These are phyloP conservation scores for Cacoxenus indagator DNA, from an alignment of 2,888 invertebrate species.

Conservation along the genomic window DNA sequence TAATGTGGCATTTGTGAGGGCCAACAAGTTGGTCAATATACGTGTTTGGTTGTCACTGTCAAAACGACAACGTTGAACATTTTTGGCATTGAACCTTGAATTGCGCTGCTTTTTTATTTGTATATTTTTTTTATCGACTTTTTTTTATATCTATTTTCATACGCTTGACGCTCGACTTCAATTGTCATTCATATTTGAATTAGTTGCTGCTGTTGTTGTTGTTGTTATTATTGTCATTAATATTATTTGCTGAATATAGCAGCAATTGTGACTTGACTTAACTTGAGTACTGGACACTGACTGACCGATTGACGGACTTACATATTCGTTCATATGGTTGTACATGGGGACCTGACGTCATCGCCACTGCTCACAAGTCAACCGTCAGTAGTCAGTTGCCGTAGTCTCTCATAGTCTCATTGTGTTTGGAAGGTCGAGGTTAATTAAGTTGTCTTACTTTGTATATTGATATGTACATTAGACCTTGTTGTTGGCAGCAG, in stretches of 20 bases:
- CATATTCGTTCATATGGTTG: neutral
- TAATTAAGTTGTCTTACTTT: slow-evolving; percentile 67
- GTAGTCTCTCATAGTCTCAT: slow-evolving; percentile 14
- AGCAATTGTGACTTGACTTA: slow-evolving; percentile 22
- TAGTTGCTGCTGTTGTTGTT: too few species aligned
- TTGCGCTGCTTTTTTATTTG: neutral
- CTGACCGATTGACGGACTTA: slow-evolving; percentile 35
- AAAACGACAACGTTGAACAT: neutral
- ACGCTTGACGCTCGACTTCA: neutral
- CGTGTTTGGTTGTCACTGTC: slow-evolving; percentile 27
- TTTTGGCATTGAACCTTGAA: slow-evolving; percentile 21
- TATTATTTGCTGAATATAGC: neutral
- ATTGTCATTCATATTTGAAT: slow-evolving; percentile 10
- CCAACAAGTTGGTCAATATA: slow-evolving; percentile 36
- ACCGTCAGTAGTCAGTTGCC: slow-evolving; percentile 51
- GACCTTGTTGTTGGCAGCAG: neutral
- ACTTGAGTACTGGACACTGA: slow-evolving; percentile 17
- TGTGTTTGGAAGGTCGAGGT: slow-evolving; percentile 64
- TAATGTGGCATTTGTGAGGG: slow-evolving; percentile 53
- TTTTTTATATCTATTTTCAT: neutral
- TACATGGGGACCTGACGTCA: too few species aligned
- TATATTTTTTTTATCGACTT: neutral
- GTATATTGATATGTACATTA: slow-evolving; percentile 28
- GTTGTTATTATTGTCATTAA: too few species aligned
- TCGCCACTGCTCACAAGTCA: too few species aligned